A percentile compares a stretch with the other conserved stretches of the same genome.
Conservation (phyloP, 2,888 invertebrate genomes). For the Cheilosia scutellata region DNA sequence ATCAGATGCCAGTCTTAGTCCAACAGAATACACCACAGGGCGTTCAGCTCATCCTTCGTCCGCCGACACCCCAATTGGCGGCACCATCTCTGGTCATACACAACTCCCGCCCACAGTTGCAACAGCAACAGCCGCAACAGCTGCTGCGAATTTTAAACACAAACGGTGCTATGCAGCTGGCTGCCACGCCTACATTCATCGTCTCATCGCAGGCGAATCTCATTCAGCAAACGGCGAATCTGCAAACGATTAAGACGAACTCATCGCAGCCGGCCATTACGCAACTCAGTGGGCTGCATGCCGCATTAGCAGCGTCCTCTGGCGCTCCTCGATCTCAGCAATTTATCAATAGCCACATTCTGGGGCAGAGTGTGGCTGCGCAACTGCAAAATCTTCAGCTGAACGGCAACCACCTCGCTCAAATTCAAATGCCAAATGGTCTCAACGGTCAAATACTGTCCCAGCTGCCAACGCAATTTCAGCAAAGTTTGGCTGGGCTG, state of each 20-base stretch:
- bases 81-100: constrained; percentile 84
- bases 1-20: constrained; percentile 86
- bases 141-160: constrained; percentile 87
- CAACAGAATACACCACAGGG: constrained; percentile 88
- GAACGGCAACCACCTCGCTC: constrained; percentile 82
- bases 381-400: constrained; percentile 83
- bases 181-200: constrained; percentile 85
- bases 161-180: constrained; percentile 86
- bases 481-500: constrained; percentile 82
- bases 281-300: constrained; percentile 82
- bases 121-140: constrained; percentile 85
- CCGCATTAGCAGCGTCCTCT: constrained; percentile 80
- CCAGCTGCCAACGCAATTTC: constrained; percentile 83
- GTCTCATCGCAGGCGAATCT: constrained; percentile 84
- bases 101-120: constrained; percentile 82
- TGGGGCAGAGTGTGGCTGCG: constrained; percentile 83
- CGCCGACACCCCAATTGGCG: constrained; percentile 86
- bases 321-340: constrained; percentile 83
- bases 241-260: constrained; percentile 83
- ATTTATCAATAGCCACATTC: constrained; percentile 83
- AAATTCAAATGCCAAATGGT: constrained; percentile 84
- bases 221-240: constrained; percentile 83
- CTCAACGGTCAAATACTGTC: constrained; percentile 82
- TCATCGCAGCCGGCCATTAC: constrained; percentile 80
- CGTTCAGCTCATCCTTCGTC: constrained; percentile 89